Base-by-base conservation (phyloP, 2,797 vertebrate genomes). In the Pseudopleuronectes americanus region DNA sequence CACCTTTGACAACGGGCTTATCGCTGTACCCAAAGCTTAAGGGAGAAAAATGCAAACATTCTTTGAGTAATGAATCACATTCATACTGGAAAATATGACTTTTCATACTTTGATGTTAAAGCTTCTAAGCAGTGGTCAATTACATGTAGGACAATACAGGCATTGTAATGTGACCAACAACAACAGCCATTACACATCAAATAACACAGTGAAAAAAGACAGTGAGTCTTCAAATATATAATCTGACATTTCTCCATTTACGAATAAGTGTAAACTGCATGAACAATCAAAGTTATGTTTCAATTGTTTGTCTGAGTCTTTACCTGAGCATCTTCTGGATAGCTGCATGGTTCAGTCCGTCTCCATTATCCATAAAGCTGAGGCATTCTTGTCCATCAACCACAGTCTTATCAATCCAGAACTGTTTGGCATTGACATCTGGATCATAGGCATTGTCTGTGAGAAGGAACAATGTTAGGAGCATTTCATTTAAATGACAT, bases 271-370 rank as follows among this genome's bases (percentile, higher is more conserved):
- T 3, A 21, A 10, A 6, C 6, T 23, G 6, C 13, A 56, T 8
- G 28, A 55, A 23, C 4, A 3, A 19, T 36, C 1, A 28, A 56
- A 55, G 8, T 6, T 1, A 47, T 21, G 56, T 74, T 57, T 17
- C 3, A 17, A 23, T 33, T 12, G 21, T 26, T 24, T 6, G 51
- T 38, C 45, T 74, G n/a, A 87, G 9, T 75, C 41, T 74, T 16
- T 87, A 99, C 97, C 97, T 99, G 55, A 99, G 94, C 97, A 99
- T 98, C 91, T 96, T 98, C 78, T 96, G 96, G 88, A 99, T 95
- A 7, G 93, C 95, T 43, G 96, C 93, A 0, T 90, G 71, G 74
- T 92, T 92, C 93, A 99, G 95, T 8, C 97, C 98, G 5, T 96
- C 96, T 64, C 98, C 97, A 59, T 98, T 96, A 62, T 99, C 98